Evolutionary conservation across 2,113 vertebrate genomes (phyloP).

Genomic region (Brachyhypopomus occidentalis): DNA sequence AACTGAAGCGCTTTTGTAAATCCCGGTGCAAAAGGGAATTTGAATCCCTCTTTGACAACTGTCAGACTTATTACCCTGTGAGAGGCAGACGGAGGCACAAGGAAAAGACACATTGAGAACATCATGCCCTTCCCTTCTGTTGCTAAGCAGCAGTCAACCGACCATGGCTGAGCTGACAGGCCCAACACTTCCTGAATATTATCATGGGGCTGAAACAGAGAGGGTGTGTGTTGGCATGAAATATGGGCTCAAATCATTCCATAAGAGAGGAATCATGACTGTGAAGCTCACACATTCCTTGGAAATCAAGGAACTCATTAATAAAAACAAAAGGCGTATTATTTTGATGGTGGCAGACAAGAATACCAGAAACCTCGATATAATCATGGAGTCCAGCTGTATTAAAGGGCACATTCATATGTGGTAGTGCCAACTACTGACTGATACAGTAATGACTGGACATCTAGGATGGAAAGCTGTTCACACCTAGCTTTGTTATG

Average conservation of each 20-base stretch:
- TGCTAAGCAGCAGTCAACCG: conserved; percentile 62
- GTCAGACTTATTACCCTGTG: conserved; percentile 18
- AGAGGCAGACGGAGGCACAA: conserved; percentile 13
- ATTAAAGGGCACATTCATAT: no score
- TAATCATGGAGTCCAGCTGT: no score
- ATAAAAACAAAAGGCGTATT: no score
- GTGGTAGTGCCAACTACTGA: no score
- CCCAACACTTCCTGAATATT: conserved; percentile 41
- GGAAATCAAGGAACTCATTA: no score
- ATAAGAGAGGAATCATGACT: conserved; percentile 21
- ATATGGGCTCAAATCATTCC: conserved; percentile 6
- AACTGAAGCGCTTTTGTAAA: conserved; percentile 1
- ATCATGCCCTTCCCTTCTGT: conserved; percentile 45
- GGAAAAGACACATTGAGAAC: conserved; percentile 32
- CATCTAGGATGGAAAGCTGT: no score
- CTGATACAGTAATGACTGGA: no score
- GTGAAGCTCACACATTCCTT: background rate
- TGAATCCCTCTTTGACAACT: conserved; percentile 8
- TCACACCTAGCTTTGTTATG: no score
- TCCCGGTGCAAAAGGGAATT: background rate
- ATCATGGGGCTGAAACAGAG: conserved; percentile 29
- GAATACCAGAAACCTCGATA: no score
- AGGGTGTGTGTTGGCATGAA: conserved; percentile 6
- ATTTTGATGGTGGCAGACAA: no score
- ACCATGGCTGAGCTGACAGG: conserved; percentile 52